Evolutionary conservation across 2,113 vertebrate species (phyloP), one percentile per base, ranked within the genome.

Genomic region (Cyprinus carpio): DNA sequence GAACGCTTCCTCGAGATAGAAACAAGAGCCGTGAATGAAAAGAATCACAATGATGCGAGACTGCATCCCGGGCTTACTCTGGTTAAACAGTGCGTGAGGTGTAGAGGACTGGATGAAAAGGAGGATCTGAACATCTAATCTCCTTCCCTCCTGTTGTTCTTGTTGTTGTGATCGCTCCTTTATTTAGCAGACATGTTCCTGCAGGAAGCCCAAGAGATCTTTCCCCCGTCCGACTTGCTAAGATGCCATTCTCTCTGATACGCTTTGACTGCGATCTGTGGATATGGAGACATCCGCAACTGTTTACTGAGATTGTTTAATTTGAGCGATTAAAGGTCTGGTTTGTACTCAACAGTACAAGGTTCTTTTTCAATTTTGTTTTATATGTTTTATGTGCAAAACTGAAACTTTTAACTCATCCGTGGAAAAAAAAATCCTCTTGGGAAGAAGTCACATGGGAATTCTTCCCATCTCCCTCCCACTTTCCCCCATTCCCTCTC

Each of bases 371-470:
- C 51, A 2, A 20, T 20, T 34, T 69, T 34, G 29, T 69, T 67
- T 18, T 2, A 40, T 15, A 12, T 34, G 34, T 5, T 34, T 34
- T 34, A 34, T 43, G 23, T 58, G 51, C n/a, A 62, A 25, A 80
- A 58, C 25, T 43, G 9, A 16, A 81, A 43, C 40, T 81, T 67
- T 76, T 64, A 40, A 25, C 18, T 72, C 56, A 62, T 84, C 23
- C 65, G 49, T 84, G 78, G 86, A 83, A 78, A 25, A 75, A 75
- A 84, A 23, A 76, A 27, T 60, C 37, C 40, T 69, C 18, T n/a
- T 27, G 23, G 58, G 54, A 31, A 80, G 84, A 51, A 54, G 74
- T 84, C 72, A 86, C 78, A 81, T 76, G 84, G 87, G 84, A 88
- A 86, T 88, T 80, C 51, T 29, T 85, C 82, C 56, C 9, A 29